Percentiles rank a stretch among this genome's conserved stretches.
phyloP scores from a whole-genome alignment of 1,140 invertebrate genomes.

The Meteorus sp. region DNA sequence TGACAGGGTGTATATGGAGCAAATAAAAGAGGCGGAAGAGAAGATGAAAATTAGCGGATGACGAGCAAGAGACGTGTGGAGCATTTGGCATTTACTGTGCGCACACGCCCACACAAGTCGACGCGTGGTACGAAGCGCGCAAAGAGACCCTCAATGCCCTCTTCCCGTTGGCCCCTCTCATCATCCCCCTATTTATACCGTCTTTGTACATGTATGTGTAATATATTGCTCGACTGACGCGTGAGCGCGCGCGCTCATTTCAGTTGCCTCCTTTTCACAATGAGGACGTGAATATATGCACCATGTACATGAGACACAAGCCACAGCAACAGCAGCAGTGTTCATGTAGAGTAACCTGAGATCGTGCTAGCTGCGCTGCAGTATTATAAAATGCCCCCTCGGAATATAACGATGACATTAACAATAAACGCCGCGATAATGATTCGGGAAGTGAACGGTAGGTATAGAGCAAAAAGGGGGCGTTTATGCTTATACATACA shows the following conservation, averaged over 20 bases:
- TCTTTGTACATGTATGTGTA: too few species aligned
- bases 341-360: slow-evolving; percentile 5
- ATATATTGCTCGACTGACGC: too few species aligned
- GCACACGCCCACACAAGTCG: background rate
- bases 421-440: slow-evolving; percentile 4
- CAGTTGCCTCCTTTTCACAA: background rate
- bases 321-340: too few species aligned
- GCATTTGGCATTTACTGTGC: too few species aligned
- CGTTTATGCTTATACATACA: background rate
- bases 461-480: background rate
- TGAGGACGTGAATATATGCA: too few species aligned
- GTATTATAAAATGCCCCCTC: too few species aligned
- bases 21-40: too few species aligned
- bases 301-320: background rate
- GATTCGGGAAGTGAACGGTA: background rate
- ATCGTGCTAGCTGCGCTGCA: too few species aligned
- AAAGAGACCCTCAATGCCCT: background rate
- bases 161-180: background rate
- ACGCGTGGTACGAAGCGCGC: background rate
- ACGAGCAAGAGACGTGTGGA: too few species aligned
- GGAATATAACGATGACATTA: background rate
- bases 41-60: too few species aligned
- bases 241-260: background rate
- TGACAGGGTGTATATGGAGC: too few species aligned
- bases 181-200: too few species aligned